A percentile compares a stretch with the other conserved stretches of the same genome.
phyloP scores from a whole-genome alignment of 1,140 invertebrate genomes.

The Euura lappo region DNA sequence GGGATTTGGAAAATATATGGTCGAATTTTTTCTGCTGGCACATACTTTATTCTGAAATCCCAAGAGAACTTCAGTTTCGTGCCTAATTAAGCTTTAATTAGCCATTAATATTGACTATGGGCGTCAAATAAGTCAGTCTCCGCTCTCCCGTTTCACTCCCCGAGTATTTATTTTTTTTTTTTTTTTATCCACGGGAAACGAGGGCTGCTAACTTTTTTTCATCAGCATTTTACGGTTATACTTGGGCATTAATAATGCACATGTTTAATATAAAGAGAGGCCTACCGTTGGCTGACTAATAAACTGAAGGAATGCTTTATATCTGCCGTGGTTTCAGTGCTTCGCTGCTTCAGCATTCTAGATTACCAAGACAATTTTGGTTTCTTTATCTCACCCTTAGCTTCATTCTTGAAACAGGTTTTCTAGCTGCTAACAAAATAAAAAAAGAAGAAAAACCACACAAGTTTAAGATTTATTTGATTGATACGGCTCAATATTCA shows the following conservation, averaged over 20 bases:
- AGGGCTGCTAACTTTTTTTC: constrained; percentile 26
- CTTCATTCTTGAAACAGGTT: too few relatives aligned
- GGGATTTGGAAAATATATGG: neutral
- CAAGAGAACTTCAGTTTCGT: constrained; percentile 9
- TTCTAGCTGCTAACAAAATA: too few relatives aligned
- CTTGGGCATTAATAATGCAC: constrained; percentile 45
- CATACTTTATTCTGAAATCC: neutral
- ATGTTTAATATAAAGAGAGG: constrained; percentile 40
- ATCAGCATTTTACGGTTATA: constrained; percentile 48
- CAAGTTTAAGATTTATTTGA: neutral
- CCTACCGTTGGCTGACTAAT: constrained; percentile 4
- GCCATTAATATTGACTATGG: constrained; percentile 16
- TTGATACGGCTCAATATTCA: neutral
- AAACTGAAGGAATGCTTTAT: constrained; percentile 7
- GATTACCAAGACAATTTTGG: too few relatives aligned
- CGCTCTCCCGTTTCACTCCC: constrained; percentile 5
- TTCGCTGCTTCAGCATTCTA: neutral
- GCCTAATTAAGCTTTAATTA: constrained; percentile 18
- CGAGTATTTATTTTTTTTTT: neutral
- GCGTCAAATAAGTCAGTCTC: constrained; percentile 17
- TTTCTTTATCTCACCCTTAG: too few relatives aligned
- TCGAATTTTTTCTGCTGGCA: neutral
- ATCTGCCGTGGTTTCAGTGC: neutral
- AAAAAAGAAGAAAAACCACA: too few relatives aligned
- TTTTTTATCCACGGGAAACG: neutral